Conservation (phyloP, 2,797 vertebrate species). For the Ptychobarbus kaznakovi region DNA sequence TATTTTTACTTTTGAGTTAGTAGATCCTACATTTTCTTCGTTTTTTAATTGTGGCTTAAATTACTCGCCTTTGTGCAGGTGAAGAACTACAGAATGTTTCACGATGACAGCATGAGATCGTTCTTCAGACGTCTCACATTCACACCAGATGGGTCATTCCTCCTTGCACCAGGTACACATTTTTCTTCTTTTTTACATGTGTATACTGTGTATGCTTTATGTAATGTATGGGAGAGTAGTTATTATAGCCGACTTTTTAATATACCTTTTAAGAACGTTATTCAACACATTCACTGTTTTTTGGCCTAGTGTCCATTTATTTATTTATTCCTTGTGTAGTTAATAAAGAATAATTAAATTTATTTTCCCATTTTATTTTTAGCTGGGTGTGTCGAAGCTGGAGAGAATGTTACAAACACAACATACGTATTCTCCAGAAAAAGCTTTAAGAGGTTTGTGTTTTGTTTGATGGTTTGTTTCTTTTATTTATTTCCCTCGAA, state of each 20-base stretch:
- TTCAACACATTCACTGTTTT: neutral
- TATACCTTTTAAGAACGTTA: neutral
- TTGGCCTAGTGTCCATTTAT: neutral
- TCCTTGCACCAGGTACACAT: constrained; percentile 87
- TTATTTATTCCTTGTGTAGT: neutral
- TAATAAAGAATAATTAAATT: neutral
- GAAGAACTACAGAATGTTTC: constrained; percentile 93
- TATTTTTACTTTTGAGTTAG: neutral
- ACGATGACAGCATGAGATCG: constrained; percentile 98
- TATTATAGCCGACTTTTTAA: neutral
- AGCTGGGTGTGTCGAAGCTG: constrained; percentile 96
- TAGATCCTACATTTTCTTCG: neutral
- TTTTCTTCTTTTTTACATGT: neutral
- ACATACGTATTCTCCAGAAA: constrained; percentile 96
- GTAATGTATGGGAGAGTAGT: neutral
- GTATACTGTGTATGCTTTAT: neutral
- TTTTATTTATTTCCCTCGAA: neutral
- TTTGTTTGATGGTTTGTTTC: neutral
- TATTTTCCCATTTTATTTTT: constrained; percentile 16
- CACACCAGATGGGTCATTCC: constrained; percentile 93
- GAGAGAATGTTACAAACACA: constrained; percentile 92
- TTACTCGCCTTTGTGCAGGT: constrained; percentile 70
- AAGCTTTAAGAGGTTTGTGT: constrained; percentile 87
- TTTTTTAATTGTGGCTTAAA: neutral
- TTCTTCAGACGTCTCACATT: constrained; percentile 95